Percentiles rank a stretch among this genome's conserved stretches.
phyloP scores from a whole-genome alignment of 1,140 invertebrate genomes.

The Diploscapter pachys region DNA sequence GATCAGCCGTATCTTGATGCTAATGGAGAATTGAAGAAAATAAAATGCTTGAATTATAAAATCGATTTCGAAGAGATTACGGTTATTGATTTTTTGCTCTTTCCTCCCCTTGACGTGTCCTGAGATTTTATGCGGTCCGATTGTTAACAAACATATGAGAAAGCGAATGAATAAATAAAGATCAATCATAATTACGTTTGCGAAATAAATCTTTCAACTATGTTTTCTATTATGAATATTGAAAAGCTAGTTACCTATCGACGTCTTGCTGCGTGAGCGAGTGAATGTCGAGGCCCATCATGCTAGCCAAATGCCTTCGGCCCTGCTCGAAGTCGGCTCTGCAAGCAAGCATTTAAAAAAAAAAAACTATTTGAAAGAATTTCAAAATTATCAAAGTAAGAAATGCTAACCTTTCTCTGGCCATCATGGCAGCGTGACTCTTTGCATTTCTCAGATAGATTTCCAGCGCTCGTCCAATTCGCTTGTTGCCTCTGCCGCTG shows the following conservation, averaged over 20 bases:
- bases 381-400: neutral
- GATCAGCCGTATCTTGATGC: too few species aligned
- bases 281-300: conserved; percentile 89
- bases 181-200: neutral
- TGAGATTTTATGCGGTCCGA: too few species aligned
- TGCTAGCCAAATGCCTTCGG: conserved; percentile 89
- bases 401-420: conserved; percentile 66
- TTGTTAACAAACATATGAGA: too few species aligned
- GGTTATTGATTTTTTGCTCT: too few species aligned
- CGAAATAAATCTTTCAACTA: too few species aligned
- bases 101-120: too few species aligned
- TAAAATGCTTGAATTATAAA: too few species aligned
- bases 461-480: conserved; percentile 44
- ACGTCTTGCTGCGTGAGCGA: conserved; percentile 81
- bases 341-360: neutral
- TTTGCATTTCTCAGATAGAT: conserved; percentile 41
- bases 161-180: too few species aligned
- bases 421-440: conserved; percentile 65
- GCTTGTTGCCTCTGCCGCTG: too few species aligned
- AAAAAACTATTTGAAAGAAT: neutral
- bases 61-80: too few species aligned
- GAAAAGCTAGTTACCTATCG: conserved; percentile 62
- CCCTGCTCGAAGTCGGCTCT: conserved; percentile 79
- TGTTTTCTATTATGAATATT: neutral
- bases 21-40: too few species aligned